A percentile compares a stretch with the other conserved stretches of the same genome.
These are phyloP conservation scores for Phasia obesa DNA, from an alignment of 2,888 invertebrate species.

Conservation along the genomic window DNA sequence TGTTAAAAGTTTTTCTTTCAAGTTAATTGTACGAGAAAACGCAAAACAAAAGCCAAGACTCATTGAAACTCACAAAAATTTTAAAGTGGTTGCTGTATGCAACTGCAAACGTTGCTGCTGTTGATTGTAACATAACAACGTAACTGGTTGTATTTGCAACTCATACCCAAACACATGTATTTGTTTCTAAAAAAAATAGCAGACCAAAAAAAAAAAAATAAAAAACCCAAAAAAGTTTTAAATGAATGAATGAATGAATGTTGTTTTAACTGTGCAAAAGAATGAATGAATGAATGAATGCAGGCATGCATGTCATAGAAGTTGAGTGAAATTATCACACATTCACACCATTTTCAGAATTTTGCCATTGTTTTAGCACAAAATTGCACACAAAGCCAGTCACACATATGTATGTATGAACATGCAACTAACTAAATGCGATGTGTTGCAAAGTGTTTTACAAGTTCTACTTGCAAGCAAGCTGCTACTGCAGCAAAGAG, in stretches of 20 bases:
- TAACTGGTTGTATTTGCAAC: constrained; percentile 42
- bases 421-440: constrained; percentile 5
- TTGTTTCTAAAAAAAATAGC: constrained; percentile 2
- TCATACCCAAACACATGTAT: constrained; percentile 2
- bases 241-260: constrained; percentile 50
- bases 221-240: constrained; percentile 56
- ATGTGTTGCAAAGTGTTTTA: constrained; percentile 30
- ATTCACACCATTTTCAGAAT: constrained; percentile 75
- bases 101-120: constrained; percentile 24
- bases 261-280: constrained; percentile 27
- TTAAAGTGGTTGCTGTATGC: constrained; percentile 60
- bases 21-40: constrained; percentile 72
- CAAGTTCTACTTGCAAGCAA: constrained; percentile 18
- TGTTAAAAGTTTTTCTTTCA: constrained; percentile 72
- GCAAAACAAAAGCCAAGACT: constrained; percentile 70
- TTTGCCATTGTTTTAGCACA: constrained; percentile 65
- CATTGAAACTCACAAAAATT: constrained; percentile 68
- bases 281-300: constrained; percentile 52
- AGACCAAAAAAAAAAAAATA: constrained; percentile 23
- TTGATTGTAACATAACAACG: constrained; percentile 27
- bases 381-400: background rate
- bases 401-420: constrained; percentile 2
- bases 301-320: constrained; percentile 71
- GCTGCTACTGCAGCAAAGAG: constrained; percentile 28
- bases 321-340: constrained; percentile 75